Percentiles rank a stretch among this genome's conserved stretches.
Evolutionary conservation across 2,113 vertebrate species (phyloP).

Genomic region (Myrmophylax atrothorax): DNA sequence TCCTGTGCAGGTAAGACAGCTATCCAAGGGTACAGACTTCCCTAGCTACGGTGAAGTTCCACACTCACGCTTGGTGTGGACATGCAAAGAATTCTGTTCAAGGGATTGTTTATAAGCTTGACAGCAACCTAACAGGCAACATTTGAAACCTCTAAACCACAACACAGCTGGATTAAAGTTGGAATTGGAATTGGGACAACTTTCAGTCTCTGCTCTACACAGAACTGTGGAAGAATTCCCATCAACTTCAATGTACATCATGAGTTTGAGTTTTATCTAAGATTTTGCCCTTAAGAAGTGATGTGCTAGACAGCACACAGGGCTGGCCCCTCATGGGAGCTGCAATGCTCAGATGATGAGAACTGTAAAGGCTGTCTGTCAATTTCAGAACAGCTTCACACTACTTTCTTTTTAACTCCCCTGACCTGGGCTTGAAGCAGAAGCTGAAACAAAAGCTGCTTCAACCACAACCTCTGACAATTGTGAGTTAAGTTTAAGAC

Average conservation of each 20-base stretch:
- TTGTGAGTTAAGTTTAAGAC: background rate
- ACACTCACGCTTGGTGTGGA: background rate
- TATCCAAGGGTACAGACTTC: background rate
- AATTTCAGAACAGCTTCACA: background rate
- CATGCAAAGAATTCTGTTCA: background rate
- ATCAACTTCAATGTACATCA: background rate
- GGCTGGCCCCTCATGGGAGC: background rate
- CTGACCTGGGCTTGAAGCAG: background rate
- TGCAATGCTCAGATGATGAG: background rate
- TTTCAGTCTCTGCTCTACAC: background rate
- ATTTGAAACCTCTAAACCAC: background rate
- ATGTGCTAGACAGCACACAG: background rate
- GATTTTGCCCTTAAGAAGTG: background rate
- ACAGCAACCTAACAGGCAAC: background rate
- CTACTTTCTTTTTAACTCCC: background rate
- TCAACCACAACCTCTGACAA: background rate
- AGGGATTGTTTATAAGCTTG: background rate
- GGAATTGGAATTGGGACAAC: background rate
- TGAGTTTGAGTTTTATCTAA: background rate
- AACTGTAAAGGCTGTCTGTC: background rate
- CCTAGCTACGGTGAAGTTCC: background rate
- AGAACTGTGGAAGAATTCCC: background rate
- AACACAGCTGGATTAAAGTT: background rate
- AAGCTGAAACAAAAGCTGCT: background rate
- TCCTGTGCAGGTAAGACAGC: background rate